phyloP scores from a whole-genome alignment of 1,140 invertebrate genomes.

The Bombyx mandarina region DNA sequence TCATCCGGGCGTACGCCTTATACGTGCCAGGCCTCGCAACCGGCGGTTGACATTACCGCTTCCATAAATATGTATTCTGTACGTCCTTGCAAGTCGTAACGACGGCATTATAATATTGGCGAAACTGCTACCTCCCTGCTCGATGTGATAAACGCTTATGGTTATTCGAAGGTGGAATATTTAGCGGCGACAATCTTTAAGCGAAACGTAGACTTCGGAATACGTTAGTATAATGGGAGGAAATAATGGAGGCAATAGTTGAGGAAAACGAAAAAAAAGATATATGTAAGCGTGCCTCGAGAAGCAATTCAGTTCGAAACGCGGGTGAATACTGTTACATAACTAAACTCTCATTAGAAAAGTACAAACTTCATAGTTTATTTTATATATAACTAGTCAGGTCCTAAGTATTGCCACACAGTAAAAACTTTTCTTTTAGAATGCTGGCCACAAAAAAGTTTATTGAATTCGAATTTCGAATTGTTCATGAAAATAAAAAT shows the following conservation, averaged over 20 bases:
- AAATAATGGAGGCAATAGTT: neutral
- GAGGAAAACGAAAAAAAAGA: neutral
- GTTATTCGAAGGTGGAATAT: constrained; percentile 15
- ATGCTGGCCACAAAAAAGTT: no score
- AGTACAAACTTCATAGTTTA: no score
- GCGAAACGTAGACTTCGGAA: constrained; percentile 1
- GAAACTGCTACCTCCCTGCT: constrained; percentile 16
- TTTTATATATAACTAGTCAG: no score
- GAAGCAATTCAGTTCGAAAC: no score
- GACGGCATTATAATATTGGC: constrained; percentile 26
- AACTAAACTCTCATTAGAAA: no score
- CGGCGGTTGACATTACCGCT: constrained; percentile 19
- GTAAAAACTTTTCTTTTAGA: no score
- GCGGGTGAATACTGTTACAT: no score
- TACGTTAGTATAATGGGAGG: neutral
- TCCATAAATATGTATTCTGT: constrained; percentile 27
- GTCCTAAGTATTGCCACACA: no score
- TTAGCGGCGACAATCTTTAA: constrained; percentile 7
- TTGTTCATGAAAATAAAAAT: no score
- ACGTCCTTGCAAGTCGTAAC: constrained; percentile 18
- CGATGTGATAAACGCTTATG: constrained; percentile 20
- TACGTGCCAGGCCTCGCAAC: constrained; percentile 36
- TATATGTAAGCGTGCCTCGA: no score
- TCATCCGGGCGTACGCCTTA: constrained; percentile 31
- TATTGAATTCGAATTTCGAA: no score